Percentiles rank a stretch among this genome's conserved stretches.
phyloP scores from a whole-genome alignment of 2,888 invertebrate species.

The Liopterus haemorrhoidalis region DNA sequence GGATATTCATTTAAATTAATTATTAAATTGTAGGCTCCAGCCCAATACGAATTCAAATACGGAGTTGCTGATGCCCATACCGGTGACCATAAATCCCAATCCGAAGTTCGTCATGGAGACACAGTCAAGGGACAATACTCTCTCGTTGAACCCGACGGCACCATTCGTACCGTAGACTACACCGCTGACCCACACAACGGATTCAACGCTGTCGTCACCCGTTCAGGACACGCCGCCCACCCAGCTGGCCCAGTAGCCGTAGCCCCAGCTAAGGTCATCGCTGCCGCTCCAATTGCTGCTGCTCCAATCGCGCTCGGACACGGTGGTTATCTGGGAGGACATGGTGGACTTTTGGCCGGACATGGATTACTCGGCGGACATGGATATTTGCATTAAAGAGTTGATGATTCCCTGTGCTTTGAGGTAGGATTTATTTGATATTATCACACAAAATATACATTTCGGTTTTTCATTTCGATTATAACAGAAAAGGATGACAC shows the following conservation, averaged over 20 bases:
- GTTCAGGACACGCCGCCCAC: conserved; percentile 54
- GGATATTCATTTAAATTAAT: too few relatives aligned
- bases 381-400: too few relatives aligned
- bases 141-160: conserved; percentile 53
- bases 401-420: too few relatives aligned
- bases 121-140: conserved; percentile 54
- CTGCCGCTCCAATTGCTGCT: conserved; percentile 36
- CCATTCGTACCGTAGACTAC: conserved; percentile 53
- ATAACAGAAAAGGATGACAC: too few relatives aligned
- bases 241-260: conserved; percentile 42
- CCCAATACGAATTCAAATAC: conserved; percentile 56
- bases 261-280: conserved; percentile 37
- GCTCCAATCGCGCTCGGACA: conserved; percentile 39
- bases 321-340: conserved; percentile 33
- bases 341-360: conserved; percentile 26
- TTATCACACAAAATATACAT: too few relatives aligned
- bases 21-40: conserved; percentile 46
- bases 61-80: conserved; percentile 54
- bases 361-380: conserved; percentile 12
- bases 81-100: conserved; percentile 53
- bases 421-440: too few relatives aligned
- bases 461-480: too few relatives aligned
- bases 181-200: conserved; percentile 55
- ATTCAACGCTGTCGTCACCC: conserved; percentile 44
- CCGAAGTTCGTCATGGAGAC: conserved; percentile 52